phyloP scores from a whole-genome alignment of 2,888 invertebrate genomes.

The Lasius fuliginosus region DNA sequence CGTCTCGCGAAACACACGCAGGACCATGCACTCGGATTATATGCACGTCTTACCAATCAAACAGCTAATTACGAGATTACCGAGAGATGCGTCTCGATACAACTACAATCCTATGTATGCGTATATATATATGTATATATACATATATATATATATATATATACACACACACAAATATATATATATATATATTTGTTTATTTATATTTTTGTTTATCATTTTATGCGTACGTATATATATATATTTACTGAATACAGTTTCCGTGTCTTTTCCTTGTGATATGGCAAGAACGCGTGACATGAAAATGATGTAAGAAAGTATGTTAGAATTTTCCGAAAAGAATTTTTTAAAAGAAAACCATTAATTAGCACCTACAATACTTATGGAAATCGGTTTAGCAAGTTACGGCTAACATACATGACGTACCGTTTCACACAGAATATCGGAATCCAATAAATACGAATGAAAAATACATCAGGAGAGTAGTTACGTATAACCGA shows the following conservation, averaged over 20 bases:
- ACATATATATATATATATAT: conserved; percentile 55
- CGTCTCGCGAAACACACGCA: conserved; percentile 46
- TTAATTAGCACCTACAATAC: conserved; percentile 19
- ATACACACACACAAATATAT: conserved; percentile 59
- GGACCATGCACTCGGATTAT: conserved; percentile 45
- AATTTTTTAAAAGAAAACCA: not conserved
- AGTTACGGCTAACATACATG: not conserved
- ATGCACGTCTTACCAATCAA: conserved; percentile 64
- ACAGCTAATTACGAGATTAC: conserved; percentile 73
- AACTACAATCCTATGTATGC: conserved; percentile 73
- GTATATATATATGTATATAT: conserved; percentile 56
- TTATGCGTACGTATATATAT: conserved; percentile 75
- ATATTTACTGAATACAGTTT: conserved; percentile 69
- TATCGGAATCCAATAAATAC: conserved; percentile 35
- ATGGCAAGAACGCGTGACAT: conserved; percentile 10
- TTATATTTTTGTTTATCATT: conserved; percentile 64
- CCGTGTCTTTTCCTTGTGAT: conserved; percentile 53
- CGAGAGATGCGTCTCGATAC: conserved; percentile 72
- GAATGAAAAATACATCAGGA: conserved; percentile 6
- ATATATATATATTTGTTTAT: conserved; percentile 54
- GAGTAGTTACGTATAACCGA: not conserved
- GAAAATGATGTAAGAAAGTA: conserved; percentile 1
- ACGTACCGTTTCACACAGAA: not conserved
- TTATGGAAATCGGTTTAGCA: not conserved
- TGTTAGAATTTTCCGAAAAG: not conserved